Evolutionary conservation across 2,888 invertebrate species (phyloP).

Genomic region (Drosophila ochracea): DNA sequence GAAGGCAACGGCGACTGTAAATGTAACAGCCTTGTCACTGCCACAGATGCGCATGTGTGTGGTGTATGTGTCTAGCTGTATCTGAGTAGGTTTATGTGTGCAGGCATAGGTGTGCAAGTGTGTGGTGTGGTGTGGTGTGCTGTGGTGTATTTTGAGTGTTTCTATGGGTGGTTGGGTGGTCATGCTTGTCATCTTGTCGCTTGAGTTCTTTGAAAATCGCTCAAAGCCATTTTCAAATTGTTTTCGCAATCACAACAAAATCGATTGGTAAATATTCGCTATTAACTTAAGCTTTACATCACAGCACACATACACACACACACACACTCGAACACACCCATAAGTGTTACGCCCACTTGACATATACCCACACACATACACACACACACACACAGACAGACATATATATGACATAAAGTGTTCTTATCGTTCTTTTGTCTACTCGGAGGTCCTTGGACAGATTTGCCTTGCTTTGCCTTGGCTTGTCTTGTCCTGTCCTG

Average conservation of each 20-base stretch:
- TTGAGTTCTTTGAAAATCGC: slow-evolving; percentile 64
- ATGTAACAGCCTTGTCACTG: slow-evolving; percentile 32
- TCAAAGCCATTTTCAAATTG: slow-evolving; percentile 77
- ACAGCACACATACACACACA: slow-evolving; percentile 13
- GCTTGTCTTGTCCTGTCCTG: slow-evolving; percentile 27
- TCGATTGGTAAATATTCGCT: slow-evolving; percentile 71
- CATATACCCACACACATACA: slow-evolving; percentile 9
- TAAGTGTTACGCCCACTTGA: slow-evolving; percentile 27
- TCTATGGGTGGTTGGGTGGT: slow-evolving; percentile 24
- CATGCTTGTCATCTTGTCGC: slow-evolving; percentile 65
- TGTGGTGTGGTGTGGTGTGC: neutral
- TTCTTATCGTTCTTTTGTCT: slow-evolving; percentile 46
- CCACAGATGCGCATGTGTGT: slow-evolving; percentile 29
- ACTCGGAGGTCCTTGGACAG: slow-evolving; percentile 27
- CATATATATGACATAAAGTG: slow-evolving; percentile 35
- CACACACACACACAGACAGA: slow-evolving; percentile 1
- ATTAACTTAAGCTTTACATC: slow-evolving; percentile 57
- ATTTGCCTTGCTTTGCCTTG: slow-evolving; percentile 24
- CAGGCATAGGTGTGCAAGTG: slow-evolving; percentile 1
- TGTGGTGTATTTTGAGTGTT: neutral
- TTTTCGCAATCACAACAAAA: slow-evolving; percentile 75
- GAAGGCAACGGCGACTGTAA: slow-evolving; percentile 24
- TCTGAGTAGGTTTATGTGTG: neutral
- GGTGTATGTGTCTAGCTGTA: neutral
- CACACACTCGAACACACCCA: slow-evolving; percentile 5